These are phyloP conservation scores for Sebastes schlegelii DNA, from an alignment of 2,113 vertebrate genomes.

Conservation along the genomic window DNA sequence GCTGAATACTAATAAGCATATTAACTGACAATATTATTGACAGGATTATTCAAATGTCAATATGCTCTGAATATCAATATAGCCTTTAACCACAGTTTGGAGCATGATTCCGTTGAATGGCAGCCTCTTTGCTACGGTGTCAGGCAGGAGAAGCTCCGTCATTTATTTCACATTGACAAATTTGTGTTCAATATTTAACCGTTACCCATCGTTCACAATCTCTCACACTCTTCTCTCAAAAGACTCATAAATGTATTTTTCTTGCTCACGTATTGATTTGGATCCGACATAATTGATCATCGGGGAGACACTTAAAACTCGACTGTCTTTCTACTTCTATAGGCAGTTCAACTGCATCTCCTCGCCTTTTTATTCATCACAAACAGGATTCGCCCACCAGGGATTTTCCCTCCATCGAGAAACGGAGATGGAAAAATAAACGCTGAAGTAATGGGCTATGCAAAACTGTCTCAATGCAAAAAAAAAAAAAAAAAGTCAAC, in stretches of 20 bases:
- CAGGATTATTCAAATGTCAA: constrained; percentile 50
- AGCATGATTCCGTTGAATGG: not conserved
- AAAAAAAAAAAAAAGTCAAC: constrained; percentile 31
- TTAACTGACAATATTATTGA: constrained; percentile 51
- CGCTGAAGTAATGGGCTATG: constrained; percentile 18
- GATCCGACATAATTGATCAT: constrained; percentile 68
- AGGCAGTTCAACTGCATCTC: constrained; percentile 29
- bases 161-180: constrained; percentile 28
- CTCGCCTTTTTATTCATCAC: constrained; percentile 38
- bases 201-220: constrained; percentile 32
- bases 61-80: constrained; percentile 38
- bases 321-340: constrained; percentile 48
- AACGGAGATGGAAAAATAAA: constrained; percentile 32
- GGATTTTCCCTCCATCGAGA: constrained; percentile 28
- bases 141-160: not conserved
- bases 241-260: constrained; percentile 60
- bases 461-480: constrained; percentile 11
- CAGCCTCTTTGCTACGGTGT: not conserved
- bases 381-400: constrained; percentile 34
- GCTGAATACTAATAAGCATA: constrained; percentile 38
- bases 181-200: constrained; percentile 28
- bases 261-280: constrained; percentile 64
- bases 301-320: constrained; percentile 57
- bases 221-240: constrained; percentile 42
- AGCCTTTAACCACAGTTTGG: constrained; percentile 2